These are phyloP conservation scores for Dolichotis patagonum DNA, from an alignment of 2,113 vertebrate species.

Conservation along the genomic window DNA sequence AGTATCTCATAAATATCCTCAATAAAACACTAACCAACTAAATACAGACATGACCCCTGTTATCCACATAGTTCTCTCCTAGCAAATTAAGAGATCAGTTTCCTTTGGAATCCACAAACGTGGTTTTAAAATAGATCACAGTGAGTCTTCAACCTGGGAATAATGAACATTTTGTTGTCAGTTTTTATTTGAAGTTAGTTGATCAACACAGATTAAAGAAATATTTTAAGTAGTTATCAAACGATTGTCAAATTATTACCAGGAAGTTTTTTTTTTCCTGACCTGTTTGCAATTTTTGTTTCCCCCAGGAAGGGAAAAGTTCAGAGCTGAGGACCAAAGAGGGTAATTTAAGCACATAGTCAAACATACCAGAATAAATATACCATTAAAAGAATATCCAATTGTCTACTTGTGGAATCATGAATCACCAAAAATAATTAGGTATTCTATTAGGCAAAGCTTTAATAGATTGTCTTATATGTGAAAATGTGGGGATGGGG, in stretches of 20 bases:
- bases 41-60: not conserved
- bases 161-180: not conserved
- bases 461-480: not conserved
- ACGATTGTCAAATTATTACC: conserved; percentile 20
- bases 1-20: not conserved
- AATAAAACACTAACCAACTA: not conserved
- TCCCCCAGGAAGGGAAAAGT: not conserved
- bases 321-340: not conserved
- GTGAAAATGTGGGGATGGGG: not conserved
- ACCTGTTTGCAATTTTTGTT: not conserved
- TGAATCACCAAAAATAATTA: not conserved
- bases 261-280: not conserved
- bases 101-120: not conserved
- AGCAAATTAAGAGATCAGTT: not conserved
- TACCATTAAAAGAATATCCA: conserved; percentile 8
- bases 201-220: conserved; percentile 23
- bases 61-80: not conserved
- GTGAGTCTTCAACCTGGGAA: conserved; percentile 7
- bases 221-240: not conserved
- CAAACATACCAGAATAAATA: not conserved
- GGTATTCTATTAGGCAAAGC: not conserved
- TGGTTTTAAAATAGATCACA: conserved; percentile 24
- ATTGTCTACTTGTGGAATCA: not conserved
- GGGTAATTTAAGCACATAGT: not conserved
- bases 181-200: not conserved